These are phyloP conservation scores for Meteorus colon DNA, from an alignment of 2,888 invertebrate species.

Conservation along the genomic window DNA sequence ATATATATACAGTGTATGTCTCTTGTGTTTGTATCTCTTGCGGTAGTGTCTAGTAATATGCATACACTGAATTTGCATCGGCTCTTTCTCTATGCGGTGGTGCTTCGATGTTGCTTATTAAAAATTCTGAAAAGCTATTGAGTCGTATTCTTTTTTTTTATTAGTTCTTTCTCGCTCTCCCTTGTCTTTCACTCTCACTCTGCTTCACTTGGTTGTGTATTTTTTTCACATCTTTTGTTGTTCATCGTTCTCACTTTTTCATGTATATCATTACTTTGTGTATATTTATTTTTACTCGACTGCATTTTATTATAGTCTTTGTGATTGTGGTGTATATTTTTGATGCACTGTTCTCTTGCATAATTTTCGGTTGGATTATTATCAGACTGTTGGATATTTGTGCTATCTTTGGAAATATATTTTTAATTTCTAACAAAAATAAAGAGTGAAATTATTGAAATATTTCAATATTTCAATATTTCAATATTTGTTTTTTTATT, in stretches of 20 bases:
- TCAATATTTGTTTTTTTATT: no score
- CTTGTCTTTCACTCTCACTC: not conserved
- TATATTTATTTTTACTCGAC: not conserved
- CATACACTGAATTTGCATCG: slow-evolving; percentile 59
- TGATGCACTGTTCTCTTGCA: no score
- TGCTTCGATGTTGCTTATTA: slow-evolving; percentile 60
- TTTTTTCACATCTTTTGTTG: not conserved
- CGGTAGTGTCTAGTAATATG: slow-evolving; percentile 28
- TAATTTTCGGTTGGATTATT: slow-evolving; percentile 23
- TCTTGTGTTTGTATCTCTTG: slow-evolving; percentile 17
- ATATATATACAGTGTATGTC: not conserved
- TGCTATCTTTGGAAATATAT: slow-evolving; percentile 2
- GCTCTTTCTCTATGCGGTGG: slow-evolving; percentile 47
- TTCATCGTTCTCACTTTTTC: not conserved
- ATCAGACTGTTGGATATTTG: slow-evolving; percentile 3
- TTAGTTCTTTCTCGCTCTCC: not conserved
- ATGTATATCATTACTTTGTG: not conserved
- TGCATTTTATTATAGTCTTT: slow-evolving; percentile 17
- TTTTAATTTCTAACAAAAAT: not conserved
- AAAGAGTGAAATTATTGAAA: no score
- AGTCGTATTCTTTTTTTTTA: slow-evolving; percentile 36
- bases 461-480: no score
- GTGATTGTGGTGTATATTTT: not conserved
- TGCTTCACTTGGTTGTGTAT: slow-evolving; percentile 2
- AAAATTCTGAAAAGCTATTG: slow-evolving; percentile 58